Conservation (phyloP, 23 tunicate genomes). For the Botrylloides violaceus region DNA sequence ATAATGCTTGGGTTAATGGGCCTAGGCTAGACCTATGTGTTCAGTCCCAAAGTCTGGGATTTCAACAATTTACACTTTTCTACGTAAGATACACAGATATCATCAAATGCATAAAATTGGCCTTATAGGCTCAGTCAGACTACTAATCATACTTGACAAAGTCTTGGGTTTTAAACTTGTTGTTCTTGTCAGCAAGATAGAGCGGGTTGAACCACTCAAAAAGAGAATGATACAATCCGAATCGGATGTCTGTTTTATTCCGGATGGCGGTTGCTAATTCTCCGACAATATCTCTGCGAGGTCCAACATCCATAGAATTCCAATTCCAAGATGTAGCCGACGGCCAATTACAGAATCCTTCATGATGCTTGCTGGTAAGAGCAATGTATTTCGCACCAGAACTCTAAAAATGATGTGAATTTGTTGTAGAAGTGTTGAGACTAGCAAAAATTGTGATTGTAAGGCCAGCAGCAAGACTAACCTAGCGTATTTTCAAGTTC, state of each 20-base stretch:
- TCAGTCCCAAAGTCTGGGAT: too few relatives aligned
- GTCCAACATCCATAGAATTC: conserved; percentile 77
- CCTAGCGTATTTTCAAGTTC: too few relatives aligned
- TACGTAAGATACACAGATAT: too few relatives aligned
- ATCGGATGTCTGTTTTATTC: conserved; percentile 36
- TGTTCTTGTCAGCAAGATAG: conserved; percentile 12
- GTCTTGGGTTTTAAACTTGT: neutral
- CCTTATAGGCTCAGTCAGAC: too few relatives aligned
- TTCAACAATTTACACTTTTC: too few relatives aligned
- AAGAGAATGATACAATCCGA: conserved; percentile 75
- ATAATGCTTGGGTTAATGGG: too few relatives aligned
- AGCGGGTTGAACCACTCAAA: conserved; percentile 86
- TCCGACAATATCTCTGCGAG: conserved; percentile 75
- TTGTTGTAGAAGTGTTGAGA: too few relatives aligned
- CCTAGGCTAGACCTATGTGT: too few relatives aligned
- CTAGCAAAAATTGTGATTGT: too few relatives aligned
- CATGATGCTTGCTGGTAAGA: conserved; percentile 86
- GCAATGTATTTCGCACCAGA: conserved; percentile 86
- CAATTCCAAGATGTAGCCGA: conserved; percentile 61
- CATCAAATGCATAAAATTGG: too few relatives aligned
- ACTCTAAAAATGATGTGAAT: neutral
- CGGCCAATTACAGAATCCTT: conserved; percentile 89
- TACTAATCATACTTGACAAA: conserved; percentile 6
- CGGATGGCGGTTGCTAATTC: conserved; percentile 60
- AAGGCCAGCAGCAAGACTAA: too few relatives aligned